These are phyloP conservation scores for Pao palembangensis DNA, from an alignment of 2,113 vertebrate species.

Conservation along the genomic window DNA sequence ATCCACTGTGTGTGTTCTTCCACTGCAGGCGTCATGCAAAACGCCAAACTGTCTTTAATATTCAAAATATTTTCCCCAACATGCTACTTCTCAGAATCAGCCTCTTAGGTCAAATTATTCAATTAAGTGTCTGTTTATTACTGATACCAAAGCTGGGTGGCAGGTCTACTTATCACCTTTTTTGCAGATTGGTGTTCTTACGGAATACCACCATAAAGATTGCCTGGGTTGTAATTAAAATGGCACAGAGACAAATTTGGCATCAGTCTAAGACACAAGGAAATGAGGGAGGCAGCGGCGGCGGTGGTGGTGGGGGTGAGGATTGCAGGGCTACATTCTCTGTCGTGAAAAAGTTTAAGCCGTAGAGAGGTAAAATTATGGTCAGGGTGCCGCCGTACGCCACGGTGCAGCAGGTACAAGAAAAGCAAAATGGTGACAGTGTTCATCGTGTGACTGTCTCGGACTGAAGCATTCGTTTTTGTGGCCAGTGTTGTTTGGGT, in stretches of 20 bases:
- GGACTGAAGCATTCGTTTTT: slow-evolving; percentile 21
- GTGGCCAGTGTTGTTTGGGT: slow-evolving; percentile 47
- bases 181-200: slow-evolving; percentile 81
- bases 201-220: slow-evolving; percentile 82
- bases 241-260: slow-evolving; percentile 83
- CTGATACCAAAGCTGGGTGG: slow-evolving; percentile 80
- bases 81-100: slow-evolving; percentile 78
- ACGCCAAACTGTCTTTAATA: slow-evolving; percentile 70
- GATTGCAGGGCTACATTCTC: slow-evolving; percentile 60
- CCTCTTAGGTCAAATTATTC: slow-evolving; percentile 84
- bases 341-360: slow-evolving; percentile 64
- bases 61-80: slow-evolving; percentile 70
- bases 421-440: slow-evolving; percentile 9
- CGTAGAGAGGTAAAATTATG: slow-evolving; percentile 35
- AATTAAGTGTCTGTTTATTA: slow-evolving; percentile 86
- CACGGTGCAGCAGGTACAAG: slow-evolving; percentile 20
- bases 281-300: slow-evolving; percentile 51
- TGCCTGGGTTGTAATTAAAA: slow-evolving; percentile 83
- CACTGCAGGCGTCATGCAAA: slow-evolving; percentile 67
- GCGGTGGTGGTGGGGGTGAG: slow-evolving; percentile 29
- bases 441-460: slow-evolving; percentile 4
- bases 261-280: slow-evolving; percentile 72
- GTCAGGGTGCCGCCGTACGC: slow-evolving; percentile 24
- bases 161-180: slow-evolving; percentile 81
- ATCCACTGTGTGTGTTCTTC: slow-evolving; percentile 60